Base-by-base conservation (phyloP, 2,113 vertebrate genomes). In the Gracilinanus agilis region DNA sequence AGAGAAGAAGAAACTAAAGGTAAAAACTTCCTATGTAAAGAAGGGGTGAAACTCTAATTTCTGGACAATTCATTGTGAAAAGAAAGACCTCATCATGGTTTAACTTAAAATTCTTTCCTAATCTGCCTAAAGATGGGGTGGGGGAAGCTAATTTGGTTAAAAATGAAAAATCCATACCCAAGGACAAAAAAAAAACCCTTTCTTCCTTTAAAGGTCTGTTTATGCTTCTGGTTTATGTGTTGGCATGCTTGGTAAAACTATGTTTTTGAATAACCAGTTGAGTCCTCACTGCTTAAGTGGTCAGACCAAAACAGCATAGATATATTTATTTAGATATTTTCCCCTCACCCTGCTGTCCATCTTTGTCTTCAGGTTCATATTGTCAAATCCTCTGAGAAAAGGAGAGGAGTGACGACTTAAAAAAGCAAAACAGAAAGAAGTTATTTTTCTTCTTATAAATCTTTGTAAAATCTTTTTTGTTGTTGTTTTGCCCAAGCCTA, bases 1-100 rank as follows among this genome's bases (percentile, higher is more conserved):
- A 93, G 27, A 96, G 96, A 98, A 97, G 88, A n/a, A 67, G 97
- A 94, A 97, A 96, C 96, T 94, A 97, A 90, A 96, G 94, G 98
- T 97, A 96, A 97, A 95, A 98, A 94, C 16, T 94, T 96, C 94
- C 94, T 93, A 13, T 49, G 95, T 95, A 96, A 56, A 93, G 90
- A 97, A 97, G 9, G 49, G 49, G 53, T 89, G 96, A 53, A 53
- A 97, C 29, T 94, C 97, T 91, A 89, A 44, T 53, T 92, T 0
- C 25, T 56, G 96, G 91, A 2, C 94, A 90, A 95, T 97, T 97
- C 90, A 90, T 13, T 54, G 91, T 92, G 91, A 91, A 97, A 91
- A 97, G 96, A 94, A 98, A 97, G 98, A 92, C 90, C 90, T 98
- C 94, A 58, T 21, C 4, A 55, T 92, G 55, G 44, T 90, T 97